A percentile compares a stretch with the other conserved stretches of the same genome.
phyloP scores from a whole-genome alignment of 2,113 vertebrate genomes.

The Rhagologus leucostigma region DNA sequence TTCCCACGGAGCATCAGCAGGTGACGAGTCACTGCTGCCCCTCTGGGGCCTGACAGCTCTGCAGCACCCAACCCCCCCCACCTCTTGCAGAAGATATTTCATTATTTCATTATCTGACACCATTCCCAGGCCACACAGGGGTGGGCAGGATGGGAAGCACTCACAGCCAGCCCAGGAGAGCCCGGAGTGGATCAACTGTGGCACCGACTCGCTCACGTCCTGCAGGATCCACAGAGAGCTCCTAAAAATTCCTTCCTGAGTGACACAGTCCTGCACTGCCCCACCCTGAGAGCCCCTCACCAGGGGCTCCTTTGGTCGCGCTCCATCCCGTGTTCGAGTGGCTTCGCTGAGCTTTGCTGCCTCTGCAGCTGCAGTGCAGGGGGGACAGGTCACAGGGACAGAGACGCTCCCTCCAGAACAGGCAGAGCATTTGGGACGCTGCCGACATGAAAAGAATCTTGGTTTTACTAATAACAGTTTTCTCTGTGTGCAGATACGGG shows the following conservation, averaged over 20 bases:
- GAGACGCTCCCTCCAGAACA: too few relatives aligned
- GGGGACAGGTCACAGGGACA: background rate
- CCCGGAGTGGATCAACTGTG: accelerated
- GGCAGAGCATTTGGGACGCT: background rate
- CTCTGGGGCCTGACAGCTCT: background rate
- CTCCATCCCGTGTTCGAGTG: accelerated
- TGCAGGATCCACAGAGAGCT: background rate
- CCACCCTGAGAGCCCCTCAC: background rate
- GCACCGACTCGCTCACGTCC: accelerated
- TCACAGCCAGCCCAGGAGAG: background rate
- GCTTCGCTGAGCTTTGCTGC: background rate
- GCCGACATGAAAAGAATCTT: background rate
- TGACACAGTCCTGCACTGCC: background rate
- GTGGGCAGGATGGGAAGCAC: background rate
- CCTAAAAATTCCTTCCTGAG: background rate
- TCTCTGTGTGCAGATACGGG: background rate
- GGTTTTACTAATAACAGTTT: background rate
- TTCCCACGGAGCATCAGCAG: background rate
- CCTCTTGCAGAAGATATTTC: background rate
- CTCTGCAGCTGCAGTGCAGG: background rate
- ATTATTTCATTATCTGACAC: background rate
- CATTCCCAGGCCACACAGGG: too few relatives aligned
- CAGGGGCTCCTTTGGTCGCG: background rate
- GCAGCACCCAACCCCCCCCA: background rate
- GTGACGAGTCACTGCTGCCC: background rate